Evolutionary conservation across 2,797 vertebrate species (phyloP), one percentile per base, ranked within the genome.

Genomic region (Ataeniobius toweri): DNA sequence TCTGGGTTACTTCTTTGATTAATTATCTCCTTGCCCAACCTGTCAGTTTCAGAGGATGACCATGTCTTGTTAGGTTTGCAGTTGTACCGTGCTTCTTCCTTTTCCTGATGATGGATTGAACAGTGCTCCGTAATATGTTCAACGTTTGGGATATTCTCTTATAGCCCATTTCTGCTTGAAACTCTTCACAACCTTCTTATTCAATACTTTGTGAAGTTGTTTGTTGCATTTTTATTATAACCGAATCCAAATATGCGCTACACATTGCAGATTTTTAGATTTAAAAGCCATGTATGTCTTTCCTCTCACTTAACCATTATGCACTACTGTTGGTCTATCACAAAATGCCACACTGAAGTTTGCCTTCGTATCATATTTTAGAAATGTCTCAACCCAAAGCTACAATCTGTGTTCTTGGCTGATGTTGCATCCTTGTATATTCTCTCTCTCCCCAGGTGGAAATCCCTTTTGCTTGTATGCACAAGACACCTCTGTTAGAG

Each of bases 381-480:
- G 6, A 46, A 44, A 71, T 78, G 56, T 63, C 55, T 39, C 51
- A 44, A 3, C 1, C 0, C 50, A 63, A 63, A 7, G 41, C 63
- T 58, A 48, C 20, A 48, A 22, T 13, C 18, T 73, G 16, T 71
- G 26, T 69, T 77, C 39, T 56, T 44, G 39, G 67, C 65, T 76
- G 71, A 75, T 75, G 46, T 71, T 73, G 9, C 39, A 6, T 72
- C 22, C 61, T 73, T 79, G 70, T 77, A 75, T 88, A 44, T 82
- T 81, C 72, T 84, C 83, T 58, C 71, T 71, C 74, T 75, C 46
- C 53, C 1, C 91, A 99, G 97, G 96, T 97, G 51, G 96, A 97
- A 89, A 96, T 98, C 68, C 89, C 95, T 22, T 92, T 96, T 36
- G 91, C 94, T 58, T 92, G 93, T 85, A 87, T 97, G 88, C 90